Percentiles rank a stretch among this genome's conserved stretches.
These are phyloP conservation scores for Blastobasis adustella DNA, from an alignment of 2,888 invertebrate species.

Conservation along the genomic window DNA sequence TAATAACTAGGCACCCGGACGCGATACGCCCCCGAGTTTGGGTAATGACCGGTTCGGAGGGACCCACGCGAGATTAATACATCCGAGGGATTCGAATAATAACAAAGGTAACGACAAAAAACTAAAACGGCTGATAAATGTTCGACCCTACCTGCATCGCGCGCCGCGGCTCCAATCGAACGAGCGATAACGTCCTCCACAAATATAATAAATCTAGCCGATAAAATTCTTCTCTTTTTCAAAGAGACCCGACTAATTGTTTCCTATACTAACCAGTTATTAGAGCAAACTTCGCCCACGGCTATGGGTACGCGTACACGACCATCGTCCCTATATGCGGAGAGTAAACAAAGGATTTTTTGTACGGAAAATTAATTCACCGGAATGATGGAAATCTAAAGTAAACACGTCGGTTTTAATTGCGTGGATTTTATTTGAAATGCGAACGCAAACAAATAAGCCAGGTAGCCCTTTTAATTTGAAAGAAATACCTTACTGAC, in stretches of 20 bases:
- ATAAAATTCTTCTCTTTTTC: constrained; percentile 58
- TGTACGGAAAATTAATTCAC: constrained; percentile 15
- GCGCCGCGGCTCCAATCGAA: constrained; percentile 41
- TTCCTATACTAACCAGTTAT: constrained; percentile 55
- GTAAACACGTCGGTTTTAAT: constrained; percentile 14
- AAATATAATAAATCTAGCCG: constrained; percentile 69
- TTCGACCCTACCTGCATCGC: constrained; percentile 55
- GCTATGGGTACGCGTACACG: constrained; percentile 13
- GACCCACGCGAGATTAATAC: constrained; percentile 69
- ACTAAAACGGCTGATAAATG: constrained; percentile 66
- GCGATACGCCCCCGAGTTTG: constrained; percentile 70
- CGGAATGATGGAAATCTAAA: constrained; percentile 14
- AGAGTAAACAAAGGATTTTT: constrained; percentile 34
- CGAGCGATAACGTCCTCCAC: constrained; percentile 59
- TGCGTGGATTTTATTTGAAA: constrained; percentile 21
- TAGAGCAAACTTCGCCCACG: constrained; percentile 43
- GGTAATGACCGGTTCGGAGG: constrained; percentile 65
- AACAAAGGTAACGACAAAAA: constrained; percentile 67
- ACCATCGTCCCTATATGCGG: constrained; percentile 20
- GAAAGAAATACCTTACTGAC: constrained; percentile 28
- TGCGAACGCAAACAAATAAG: constrained; percentile 9
- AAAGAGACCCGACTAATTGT: constrained; percentile 62
- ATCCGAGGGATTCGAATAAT: constrained; percentile 64
- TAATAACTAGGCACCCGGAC: constrained; percentile 71
- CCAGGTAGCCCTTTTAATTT: constrained; percentile 18